Base-by-base conservation (phyloP, 2,888 invertebrate species). In the Athalia rosae region DNA sequence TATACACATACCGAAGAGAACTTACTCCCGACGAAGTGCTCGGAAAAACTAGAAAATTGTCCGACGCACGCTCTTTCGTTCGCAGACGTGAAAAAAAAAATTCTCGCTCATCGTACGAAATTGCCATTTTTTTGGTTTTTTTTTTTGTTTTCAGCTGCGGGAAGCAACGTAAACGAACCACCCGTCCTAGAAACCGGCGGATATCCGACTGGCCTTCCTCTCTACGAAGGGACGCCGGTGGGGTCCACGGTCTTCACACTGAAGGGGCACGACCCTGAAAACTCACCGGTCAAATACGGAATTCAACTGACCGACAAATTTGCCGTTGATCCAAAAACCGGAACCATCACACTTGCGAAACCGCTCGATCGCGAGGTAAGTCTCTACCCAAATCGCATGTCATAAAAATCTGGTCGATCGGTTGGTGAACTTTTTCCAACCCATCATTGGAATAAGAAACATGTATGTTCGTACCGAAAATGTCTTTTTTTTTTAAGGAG, bases 291-390 rank as follows among this genome's bases (percentile, higher is more conserved):
- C 79, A 92, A 93, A 84, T 93, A 91, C 88, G 94, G 95, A 73
- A 92, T 96, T 78, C 93, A 94, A 80, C 96, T 96, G 45, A 96
- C 97, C 3, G 96, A 97, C 89, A 93, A 95, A 86, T 94, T 97
- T 84, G 91, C 92, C 79, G 97, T 97, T 8, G 93, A 97, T 89
- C 92, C 95, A 9, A 91, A 91, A 62, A 94, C 95, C 3, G 97
- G 97, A 8, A 94, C 94, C 79, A 96, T 98, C 73, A 95, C 94
- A 0, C 91, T 97, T 58, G 93, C 94, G 11, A 94, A 94, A 87
- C 94, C 95, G 0, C 91, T 98, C 82, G 96, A 98, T 90, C 93
- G 96, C 86, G 97, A 97, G 92, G 95, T 95, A 89, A 87, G 83
- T 85, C 61, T 63, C 13, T 47, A 28, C 28, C 28, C 28, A 28